phyloP scores from a whole-genome alignment of 2,797 vertebrate genomes.

The Petrocephalus sullivani region DNA sequence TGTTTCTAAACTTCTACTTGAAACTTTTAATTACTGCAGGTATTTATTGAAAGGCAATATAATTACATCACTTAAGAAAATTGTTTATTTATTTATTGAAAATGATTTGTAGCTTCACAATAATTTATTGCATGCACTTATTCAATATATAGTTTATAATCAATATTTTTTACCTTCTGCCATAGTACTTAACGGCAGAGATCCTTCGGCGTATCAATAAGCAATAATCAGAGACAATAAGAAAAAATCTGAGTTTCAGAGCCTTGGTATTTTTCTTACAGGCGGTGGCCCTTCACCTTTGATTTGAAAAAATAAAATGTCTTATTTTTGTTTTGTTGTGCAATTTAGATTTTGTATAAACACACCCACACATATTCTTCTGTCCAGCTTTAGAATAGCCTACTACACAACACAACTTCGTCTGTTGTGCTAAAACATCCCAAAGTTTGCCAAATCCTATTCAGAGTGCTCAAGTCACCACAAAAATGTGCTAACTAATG shows the following conservation, averaged over 20 bases:
- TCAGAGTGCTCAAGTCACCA: neutral
- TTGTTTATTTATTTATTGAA: neutral
- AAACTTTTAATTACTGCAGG: neutral
- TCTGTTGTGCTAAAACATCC: neutral
- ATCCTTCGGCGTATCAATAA: neutral
- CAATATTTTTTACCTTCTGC: neutral
- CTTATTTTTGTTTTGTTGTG: neutral
- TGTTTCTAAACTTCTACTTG: neutral
- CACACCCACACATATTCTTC: neutral
- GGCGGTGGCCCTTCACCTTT: neutral
- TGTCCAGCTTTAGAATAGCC: neutral
- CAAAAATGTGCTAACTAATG: slow-evolving; percentile 9
- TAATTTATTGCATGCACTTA: neutral
- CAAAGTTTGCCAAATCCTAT: neutral
- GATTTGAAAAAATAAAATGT: neutral
- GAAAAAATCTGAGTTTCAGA: neutral
- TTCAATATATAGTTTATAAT: neutral
- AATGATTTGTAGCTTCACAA: neutral
- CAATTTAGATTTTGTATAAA: neutral
- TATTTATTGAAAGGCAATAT: neutral
- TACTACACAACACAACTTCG: neutral
- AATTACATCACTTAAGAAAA: neutral
- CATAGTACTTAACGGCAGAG: neutral
- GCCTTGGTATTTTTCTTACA: neutral
- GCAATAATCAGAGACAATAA: neutral